phyloP scores from a whole-genome alignment of 1,140 invertebrate genomes.

The Adelges cooleyi region DNA sequence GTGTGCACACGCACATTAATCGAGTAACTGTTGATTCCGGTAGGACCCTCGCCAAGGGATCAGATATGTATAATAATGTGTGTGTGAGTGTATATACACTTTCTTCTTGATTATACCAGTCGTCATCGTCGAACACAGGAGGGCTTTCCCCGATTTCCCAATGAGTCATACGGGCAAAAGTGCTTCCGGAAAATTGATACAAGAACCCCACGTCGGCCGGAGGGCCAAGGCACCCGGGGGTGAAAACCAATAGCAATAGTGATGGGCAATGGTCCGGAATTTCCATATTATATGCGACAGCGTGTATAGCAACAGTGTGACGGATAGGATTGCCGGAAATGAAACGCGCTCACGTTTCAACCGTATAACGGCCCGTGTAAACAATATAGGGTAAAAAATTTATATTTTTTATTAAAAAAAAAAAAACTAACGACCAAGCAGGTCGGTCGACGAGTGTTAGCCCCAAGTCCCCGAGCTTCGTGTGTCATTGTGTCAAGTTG shows the following conservation, averaged over 20 bases:
- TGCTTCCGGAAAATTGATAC: conserved; percentile 26
- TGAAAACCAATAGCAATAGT: background rate
- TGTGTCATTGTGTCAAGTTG: too few relatives aligned
- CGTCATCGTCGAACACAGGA: background rate
- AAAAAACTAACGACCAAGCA: too few relatives aligned
- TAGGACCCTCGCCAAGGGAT: background rate
- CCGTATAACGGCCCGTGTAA: too few relatives aligned
- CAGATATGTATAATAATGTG: conserved; percentile 20
- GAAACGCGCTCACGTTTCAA: too few relatives aligned
- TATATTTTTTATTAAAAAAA: too few relatives aligned
- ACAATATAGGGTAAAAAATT: too few relatives aligned
- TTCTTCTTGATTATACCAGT: conserved; percentile 17
- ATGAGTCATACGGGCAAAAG: conserved; percentile 21
- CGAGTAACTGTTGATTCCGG: conserved; percentile 17
- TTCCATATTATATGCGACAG: background rate
- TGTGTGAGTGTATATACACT: too few relatives aligned
- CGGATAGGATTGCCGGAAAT: conserved; percentile 11
- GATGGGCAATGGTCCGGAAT: conserved; percentile 26
- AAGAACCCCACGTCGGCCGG: background rate
- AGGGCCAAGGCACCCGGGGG: background rate
- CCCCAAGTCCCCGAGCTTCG: too few relatives aligned
- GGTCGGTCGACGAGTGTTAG: too few relatives aligned
- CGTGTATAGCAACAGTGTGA: background rate
- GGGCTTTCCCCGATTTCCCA: conserved; percentile 18
- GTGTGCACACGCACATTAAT: background rate